A percentile compares a stretch with the other conserved stretches of the same genome.
phyloP scores from a whole-genome alignment of 2,888 invertebrate species.

The Uropetala carovei region DNA sequence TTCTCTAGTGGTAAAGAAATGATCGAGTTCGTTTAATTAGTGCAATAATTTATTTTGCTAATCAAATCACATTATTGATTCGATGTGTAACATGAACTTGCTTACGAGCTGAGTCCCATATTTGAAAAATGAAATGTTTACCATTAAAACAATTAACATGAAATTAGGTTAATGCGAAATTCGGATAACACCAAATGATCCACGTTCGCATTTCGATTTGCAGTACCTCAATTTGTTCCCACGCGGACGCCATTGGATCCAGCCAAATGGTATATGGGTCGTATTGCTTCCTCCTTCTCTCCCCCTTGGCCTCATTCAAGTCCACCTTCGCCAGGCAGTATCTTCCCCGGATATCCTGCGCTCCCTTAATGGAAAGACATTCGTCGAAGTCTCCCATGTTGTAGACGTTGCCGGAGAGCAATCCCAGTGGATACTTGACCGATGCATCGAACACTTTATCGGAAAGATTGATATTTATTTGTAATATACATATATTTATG shows the following conservation, averaged over 20 bases:
- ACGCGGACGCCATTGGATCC: constrained; percentile 71
- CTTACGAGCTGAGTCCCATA: too few species aligned
- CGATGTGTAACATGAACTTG: too few species aligned
- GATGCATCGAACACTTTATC: constrained; percentile 78
- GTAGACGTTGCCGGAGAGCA: constrained; percentile 82
- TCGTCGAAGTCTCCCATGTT: constrained; percentile 87
- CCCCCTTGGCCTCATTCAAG: not conserved
- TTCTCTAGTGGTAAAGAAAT: too few species aligned
- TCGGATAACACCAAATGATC: too few species aligned
- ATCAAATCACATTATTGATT: too few species aligned
- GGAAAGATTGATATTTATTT: not conserved
- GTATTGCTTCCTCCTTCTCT: not conserved
- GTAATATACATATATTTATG: not conserved
- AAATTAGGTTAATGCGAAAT: too few species aligned
- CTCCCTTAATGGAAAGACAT: constrained; percentile 76
- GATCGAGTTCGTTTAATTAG: too few species aligned
- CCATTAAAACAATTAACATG: too few species aligned
- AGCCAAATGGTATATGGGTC: constrained; percentile 73
- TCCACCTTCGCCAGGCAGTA: constrained; percentile 77
- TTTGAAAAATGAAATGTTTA: too few species aligned
- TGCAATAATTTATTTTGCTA: too few species aligned
- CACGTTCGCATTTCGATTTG: not conserved
- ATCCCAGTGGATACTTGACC: constrained; percentile 82
- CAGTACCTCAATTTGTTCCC: constrained; percentile 76
- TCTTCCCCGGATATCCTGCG: constrained; percentile 74